Evolutionary conservation across 1,140 invertebrate species (phyloP), one percentile per base, ranked within the genome.

Genomic region (Orchestia grillus): DNA sequence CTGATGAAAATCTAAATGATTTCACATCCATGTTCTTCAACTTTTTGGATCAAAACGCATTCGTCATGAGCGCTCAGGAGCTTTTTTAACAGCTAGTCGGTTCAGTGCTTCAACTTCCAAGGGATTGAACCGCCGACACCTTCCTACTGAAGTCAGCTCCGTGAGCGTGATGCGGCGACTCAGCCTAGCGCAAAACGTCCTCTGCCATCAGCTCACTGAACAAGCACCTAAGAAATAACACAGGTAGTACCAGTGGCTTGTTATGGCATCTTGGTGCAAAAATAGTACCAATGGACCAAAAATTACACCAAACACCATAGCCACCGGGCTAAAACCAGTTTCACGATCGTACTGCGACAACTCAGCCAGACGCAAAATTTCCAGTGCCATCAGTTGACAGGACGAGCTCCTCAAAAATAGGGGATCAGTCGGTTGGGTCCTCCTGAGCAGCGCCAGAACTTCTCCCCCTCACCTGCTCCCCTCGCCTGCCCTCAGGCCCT

Each of bases 401-500:
- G 88, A 23, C 88, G 44, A 42, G 44, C 88, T 23, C 28, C 41
- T 43, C 41, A 91, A 91, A 91, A 91, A 91, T 91, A 91, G 41
- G 88, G 42, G 88, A 91, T 91, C 88, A 91, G 41, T 91, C 88
- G 41, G 19, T 42, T 41, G 6, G 6, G 41, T 94, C 92, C 44
- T 94, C 44, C 92, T 45, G 43, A 90, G 88, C 88, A 90, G 88
- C 88, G 42, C 43, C 11, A 90, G 28, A 90, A 77, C 88, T 43
- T 44, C 88, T 47, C 19, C 92, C 36, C 43, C 43, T 94, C 92
- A 94, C 92, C 92, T 94, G 92, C 44, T 45, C 92, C 88, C 92
- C 92, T 94, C 40, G 44, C 44, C 44, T 94, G 92, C 92, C 92
- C 92, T 94, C 92, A 94, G 92, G 92, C 92, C 92, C 44, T 90